Evolutionary conservation across 2,888 invertebrate species (phyloP).

Genomic region (Xanthorhoe designata): DNA sequence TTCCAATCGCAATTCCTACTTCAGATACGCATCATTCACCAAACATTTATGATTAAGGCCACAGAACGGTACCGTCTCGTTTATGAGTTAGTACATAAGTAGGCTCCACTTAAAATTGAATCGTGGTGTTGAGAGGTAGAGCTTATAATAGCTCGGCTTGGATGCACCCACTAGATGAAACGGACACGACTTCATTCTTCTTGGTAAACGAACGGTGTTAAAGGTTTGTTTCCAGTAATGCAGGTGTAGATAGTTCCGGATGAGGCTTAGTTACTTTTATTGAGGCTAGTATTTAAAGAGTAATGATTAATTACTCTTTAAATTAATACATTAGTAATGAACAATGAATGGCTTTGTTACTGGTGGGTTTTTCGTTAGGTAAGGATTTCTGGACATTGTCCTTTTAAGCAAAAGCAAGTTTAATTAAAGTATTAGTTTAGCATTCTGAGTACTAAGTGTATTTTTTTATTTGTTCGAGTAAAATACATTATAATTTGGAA

Average conservation of each 20-base stretch:
- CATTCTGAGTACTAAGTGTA: no score
- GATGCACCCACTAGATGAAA: slow-evolving; percentile 22
- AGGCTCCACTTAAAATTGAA: slow-evolving; percentile 19
- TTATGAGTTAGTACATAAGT: slow-evolving; percentile 24
- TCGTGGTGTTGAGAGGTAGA: slow-evolving; percentile 17
- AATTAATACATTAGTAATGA: no score
- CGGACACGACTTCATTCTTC: slow-evolving; percentile 44
- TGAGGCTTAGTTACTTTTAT: slow-evolving; percentile 22
- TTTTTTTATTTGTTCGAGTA: no score
- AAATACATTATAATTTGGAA: no score
- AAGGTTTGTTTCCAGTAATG: slow-evolving; percentile 29
- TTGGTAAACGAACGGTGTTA: slow-evolving; percentile 37
- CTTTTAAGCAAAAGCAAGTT: no score
- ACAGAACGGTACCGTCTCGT: slow-evolving; percentile 42
- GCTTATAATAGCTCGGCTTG: slow-evolving; percentile 16
- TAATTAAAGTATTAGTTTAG: no score
- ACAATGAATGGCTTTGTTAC: no score
- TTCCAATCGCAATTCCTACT: neutral
- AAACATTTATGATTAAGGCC: slow-evolving; percentile 43
- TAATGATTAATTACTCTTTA: no score
- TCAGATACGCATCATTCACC: slow-evolving; percentile 15
- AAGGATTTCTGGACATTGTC: no score
- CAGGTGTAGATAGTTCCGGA: slow-evolving; percentile 27
- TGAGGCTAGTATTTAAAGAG: neutral
- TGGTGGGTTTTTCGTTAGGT: no score